Percentiles rank a stretch among this genome's conserved stretches.
Evolutionary conservation across 2,113 vertebrate genomes (phyloP).

Genomic region (Emydura subglobosa): DNA sequence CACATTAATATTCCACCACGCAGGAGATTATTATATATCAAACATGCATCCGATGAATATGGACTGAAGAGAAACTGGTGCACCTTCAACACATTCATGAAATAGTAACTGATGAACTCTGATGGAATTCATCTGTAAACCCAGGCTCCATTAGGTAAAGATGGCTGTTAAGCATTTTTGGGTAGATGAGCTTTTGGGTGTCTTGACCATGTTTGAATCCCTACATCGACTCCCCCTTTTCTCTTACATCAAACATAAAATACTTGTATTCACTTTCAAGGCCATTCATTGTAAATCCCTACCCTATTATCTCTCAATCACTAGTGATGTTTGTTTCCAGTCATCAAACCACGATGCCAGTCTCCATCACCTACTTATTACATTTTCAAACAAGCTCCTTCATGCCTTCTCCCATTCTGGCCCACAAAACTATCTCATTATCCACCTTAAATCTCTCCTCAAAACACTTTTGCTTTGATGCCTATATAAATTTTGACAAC

Average conservation of each 20-base stretch:
- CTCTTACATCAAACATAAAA: no score
- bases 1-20: conserved; percentile 23
- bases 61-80: conserved; percentile 15
- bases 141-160: not conserved
- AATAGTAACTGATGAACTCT: not conserved
- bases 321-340: no score
- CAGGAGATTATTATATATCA: conserved; percentile 15
- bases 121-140: not conserved
- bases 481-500: not conserved
- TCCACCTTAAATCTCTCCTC: not conserved
- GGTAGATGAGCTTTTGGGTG: no score
- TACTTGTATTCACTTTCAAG: no score
- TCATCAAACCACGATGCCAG: no score
- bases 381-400: not conserved
- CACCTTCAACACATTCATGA: not conserved
- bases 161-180: not conserved
- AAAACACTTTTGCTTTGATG: not conserved
- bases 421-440: no score
- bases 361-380: no score
- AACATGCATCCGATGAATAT: conserved; percentile 38
- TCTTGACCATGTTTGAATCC: no score
- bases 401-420: not conserved
- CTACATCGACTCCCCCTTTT: no score
- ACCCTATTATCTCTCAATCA: no score
- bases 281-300: no score